These are phyloP conservation scores for Aurelia coerulea DNA, from an alignment of 30 jellyfish, hydroid and myxozoan species.

Conservation along the genomic window DNA sequence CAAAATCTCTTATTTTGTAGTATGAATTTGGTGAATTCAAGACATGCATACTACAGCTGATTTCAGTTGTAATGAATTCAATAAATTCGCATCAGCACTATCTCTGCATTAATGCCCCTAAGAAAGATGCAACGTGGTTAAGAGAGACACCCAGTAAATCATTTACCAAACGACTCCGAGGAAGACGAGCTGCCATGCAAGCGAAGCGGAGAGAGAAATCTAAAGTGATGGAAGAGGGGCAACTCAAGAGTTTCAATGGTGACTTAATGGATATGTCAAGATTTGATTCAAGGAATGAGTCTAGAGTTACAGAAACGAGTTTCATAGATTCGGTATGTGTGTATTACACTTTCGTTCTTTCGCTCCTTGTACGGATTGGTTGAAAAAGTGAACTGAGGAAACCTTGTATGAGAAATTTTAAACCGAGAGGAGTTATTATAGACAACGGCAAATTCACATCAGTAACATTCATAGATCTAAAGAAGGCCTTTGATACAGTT, in stretches of 20 bases:
- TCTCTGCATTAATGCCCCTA: conserved; percentile 22
- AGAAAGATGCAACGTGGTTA: conserved; percentile 8
- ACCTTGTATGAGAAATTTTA: too few species aligned
- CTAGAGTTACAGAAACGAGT: conserved; percentile 28
- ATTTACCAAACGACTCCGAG: conserved; percentile 21
- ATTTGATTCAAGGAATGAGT: conserved; percentile 14
- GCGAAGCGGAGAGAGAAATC: background rate
- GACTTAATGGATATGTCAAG: conserved; percentile 1
- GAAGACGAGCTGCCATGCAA: conserved; percentile 9
- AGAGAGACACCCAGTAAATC: conserved; percentile 32
- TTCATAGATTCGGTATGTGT: conserved; percentile 8
- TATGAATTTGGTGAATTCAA: conserved; percentile 42
- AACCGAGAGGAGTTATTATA: too few species aligned
- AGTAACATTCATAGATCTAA: too few species aligned
- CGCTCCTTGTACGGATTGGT: too few species aligned
- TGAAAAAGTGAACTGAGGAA: too few species aligned
- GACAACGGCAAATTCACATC: too few species aligned
- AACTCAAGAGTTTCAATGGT: background rate
- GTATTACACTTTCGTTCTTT: background rate
- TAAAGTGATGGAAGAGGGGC: conserved; percentile 17
- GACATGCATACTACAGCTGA: conserved; percentile 18
- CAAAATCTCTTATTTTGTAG: conserved; percentile 13
- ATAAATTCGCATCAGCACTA: conserved; percentile 65
- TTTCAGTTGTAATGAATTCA: conserved; percentile 49
- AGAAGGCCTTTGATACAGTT: too few species aligned